These are phyloP conservation scores for Premnoplex brunnescens DNA, from an alignment of 2,797 vertebrate genomes.

Conservation along the genomic window DNA sequence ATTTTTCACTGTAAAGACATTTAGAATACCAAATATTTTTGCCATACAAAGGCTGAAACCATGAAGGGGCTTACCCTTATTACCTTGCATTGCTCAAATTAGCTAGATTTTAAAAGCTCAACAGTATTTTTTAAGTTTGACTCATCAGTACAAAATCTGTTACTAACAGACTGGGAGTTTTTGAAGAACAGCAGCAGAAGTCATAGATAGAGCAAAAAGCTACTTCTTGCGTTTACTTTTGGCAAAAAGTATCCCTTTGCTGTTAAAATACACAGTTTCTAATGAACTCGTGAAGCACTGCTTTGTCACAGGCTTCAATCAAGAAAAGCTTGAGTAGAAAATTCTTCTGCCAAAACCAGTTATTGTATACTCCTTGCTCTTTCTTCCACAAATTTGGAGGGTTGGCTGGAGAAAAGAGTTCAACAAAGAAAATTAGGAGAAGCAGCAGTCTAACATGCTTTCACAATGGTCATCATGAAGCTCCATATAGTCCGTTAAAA, in stretches of 20 bases:
- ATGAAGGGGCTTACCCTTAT: neutral
- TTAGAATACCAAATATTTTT: neutral
- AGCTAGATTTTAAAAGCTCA: constrained; percentile 14
- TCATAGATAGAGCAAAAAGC: neutral
- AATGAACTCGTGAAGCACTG: neutral
- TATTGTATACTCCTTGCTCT: neutral
- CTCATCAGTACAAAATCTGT: neutral
- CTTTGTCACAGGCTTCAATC: neutral
- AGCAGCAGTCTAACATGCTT: neutral
- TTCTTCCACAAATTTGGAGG: neutral
- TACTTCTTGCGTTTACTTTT: neutral
- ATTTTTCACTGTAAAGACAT: neutral
- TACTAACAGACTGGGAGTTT: neutral
- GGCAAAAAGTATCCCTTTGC: neutral
- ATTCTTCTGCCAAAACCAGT: neutral
- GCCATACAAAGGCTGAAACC: neutral
- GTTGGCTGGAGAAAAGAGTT: neutral
- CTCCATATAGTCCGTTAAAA: neutral
- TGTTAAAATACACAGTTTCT: neutral
- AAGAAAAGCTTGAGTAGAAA: neutral
- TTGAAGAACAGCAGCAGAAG: neutral
- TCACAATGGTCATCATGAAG: neutral
- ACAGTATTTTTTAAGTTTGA: neutral
- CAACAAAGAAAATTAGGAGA: neutral
- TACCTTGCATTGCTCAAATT: neutral